Conservation (phyloP, 2,888 invertebrate genomes). For the Parasteatoda lunata region DNA sequence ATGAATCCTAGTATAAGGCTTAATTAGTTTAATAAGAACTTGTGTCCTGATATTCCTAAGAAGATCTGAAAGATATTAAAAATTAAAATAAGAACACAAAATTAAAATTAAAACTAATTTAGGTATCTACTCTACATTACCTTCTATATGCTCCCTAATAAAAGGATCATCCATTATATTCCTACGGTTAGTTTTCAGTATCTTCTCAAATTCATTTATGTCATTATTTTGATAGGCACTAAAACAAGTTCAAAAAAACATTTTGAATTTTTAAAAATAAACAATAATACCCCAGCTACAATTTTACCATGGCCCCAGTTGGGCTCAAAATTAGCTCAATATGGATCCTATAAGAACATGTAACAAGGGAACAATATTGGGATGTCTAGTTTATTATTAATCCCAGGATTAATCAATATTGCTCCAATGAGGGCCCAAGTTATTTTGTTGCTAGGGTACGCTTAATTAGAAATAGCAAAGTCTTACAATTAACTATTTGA, state of each 20-base stretch:
- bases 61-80: slow-evolving; percentile 80
- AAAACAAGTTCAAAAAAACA: slow-evolving; percentile 74
- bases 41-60: slow-evolving; percentile 96
- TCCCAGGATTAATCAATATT: too few relatives aligned
- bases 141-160: slow-evolving; percentile 98
- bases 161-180: slow-evolving; percentile 99
- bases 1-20: slow-evolving; percentile 97
- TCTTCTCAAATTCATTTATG: slow-evolving; percentile 97
- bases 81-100: neutral
- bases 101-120: neutral
- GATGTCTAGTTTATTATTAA: too few relatives aligned
- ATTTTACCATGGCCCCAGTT: too few relatives aligned
- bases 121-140: slow-evolving; percentile 73
- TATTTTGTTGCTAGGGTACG: too few relatives aligned
- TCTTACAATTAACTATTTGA: too few relatives aligned
- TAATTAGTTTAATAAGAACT: slow-evolving; percentile 96
- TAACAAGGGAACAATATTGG: too few relatives aligned
- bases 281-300: too few relatives aligned
- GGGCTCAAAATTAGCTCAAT: too few relatives aligned
- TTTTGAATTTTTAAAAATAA: neutral
- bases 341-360: too few relatives aligned
- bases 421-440: too few relatives aligned
- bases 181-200: slow-evolving; percentile 89
- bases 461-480: too few relatives aligned
- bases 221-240: slow-evolving; percentile 97